Evolutionary conservation across 2,113 vertebrate species (phyloP), one percentile per base, ranked within the genome.

Genomic region (Menidia beryllina): DNA sequence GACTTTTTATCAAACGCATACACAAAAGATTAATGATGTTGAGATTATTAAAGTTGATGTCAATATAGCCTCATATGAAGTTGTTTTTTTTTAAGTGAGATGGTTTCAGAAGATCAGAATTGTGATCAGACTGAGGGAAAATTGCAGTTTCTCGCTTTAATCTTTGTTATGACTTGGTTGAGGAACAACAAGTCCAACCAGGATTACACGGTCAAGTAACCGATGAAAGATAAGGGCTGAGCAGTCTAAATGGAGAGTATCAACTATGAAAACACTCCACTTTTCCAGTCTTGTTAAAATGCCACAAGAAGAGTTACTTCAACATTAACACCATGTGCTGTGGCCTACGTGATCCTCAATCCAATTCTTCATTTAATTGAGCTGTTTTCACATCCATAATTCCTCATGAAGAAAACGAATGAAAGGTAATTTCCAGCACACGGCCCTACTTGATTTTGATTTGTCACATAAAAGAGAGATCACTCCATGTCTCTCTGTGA

Each of bases 111-210:
- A 13, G 52, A 76, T 86, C 30, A 43, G 3, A 69, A 25, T 60
- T 50, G 26, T 47, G 23, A 56, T 68, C 60, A 49, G 69, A 73
- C 47, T 17, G 25, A 10, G 23, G 49, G 4, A 41, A 54, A 72
- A 62, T 17, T 3, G 5, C 3, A 0, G 26, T 75, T 49, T 53
- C 30, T 3, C 24, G 7, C 43, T 36, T 41, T 43, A 20, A 60
- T 84, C 67, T 75, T 58, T 76, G 59, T 67, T 56, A 53, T 64
- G 43, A 63, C 54, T 55, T 24, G 2, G 19, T 11, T 36, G 10
- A 4, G 20, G 45, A 1, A 39, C 26, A 11, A 64, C 30, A 23
- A 34, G 11, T 20, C 12, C 2, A 21, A 5, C 21, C n/a, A 55
- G 23, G 9, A 23, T 58, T 34, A 45, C 0, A 14, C 23, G 13